phyloP scores from a whole-genome alignment of 1,140 invertebrate species.

The Archegozetes longisetosus region DNA sequence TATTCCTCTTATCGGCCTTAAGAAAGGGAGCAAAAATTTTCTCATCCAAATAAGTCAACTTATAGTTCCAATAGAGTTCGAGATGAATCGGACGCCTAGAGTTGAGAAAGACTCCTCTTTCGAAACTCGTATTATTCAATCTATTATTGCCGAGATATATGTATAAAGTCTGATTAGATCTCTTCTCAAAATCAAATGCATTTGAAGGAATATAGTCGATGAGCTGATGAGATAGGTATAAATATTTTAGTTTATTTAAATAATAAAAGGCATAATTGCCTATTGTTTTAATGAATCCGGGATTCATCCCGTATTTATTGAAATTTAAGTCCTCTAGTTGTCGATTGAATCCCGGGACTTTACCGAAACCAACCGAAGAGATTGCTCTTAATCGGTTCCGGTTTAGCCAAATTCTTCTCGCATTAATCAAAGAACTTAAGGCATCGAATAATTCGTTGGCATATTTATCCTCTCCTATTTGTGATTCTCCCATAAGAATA shows the following conservation, averaged over 20 bases:
- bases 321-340: constrained; percentile 10
- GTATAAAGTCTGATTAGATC: constrained; percentile 6
- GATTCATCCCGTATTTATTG: constrained; percentile 1
- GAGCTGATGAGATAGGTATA: constrained; percentile 9
- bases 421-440: neutral
- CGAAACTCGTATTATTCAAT: constrained; percentile 10
- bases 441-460: constrained; percentile 5
- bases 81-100: constrained; percentile 8
- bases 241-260: constrained; percentile 1
- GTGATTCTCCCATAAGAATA: neutral
- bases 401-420: neutral
- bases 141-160: constrained; percentile 11
- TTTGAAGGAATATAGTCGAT: constrained; percentile 3
- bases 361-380: constrained; percentile 8
- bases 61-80: constrained; percentile 11
- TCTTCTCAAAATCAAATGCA: constrained; percentile 7
- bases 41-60: constrained; percentile 9
- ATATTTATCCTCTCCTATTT: constrained; percentile 2
- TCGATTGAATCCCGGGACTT: neutral
- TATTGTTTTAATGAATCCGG: constrained; percentile 1
- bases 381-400: constrained; percentile 5
- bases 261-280: constrained; percentile 13
- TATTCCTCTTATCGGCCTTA: neutral
- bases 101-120: constrained; percentile 6
- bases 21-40: constrained; percentile 4